Evolutionary conservation across 2,797 vertebrate genomes (phyloP).

Genomic region (Acropternis orthonyx): DNA sequence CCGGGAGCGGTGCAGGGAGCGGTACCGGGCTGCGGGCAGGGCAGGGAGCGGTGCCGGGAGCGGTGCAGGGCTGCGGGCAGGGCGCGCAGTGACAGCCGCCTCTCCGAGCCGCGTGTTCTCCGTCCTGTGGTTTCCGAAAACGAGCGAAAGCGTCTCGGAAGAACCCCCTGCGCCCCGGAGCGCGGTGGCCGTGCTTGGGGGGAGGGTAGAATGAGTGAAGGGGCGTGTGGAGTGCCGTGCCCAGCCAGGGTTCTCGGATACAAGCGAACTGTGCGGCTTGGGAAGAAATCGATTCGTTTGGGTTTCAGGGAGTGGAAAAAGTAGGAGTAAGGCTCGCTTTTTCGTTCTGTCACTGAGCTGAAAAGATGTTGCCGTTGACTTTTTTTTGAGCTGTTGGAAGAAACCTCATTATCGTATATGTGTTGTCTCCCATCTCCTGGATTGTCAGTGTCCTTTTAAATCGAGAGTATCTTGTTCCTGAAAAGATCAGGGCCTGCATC

Average conservation of each 20-base stretch:
- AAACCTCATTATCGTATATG: background rate
- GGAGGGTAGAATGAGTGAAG: accelerated
- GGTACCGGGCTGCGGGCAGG: background rate
- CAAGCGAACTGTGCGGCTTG: accelerated
- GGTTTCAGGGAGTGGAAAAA: background rate
- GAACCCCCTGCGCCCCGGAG: background rate
- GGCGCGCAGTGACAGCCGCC: background rate
- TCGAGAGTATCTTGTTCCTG: background rate
- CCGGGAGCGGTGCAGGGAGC: background rate
- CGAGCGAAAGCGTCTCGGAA: accelerated
- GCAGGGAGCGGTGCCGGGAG: background rate
- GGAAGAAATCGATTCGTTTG: too few species aligned
- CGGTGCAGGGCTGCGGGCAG: background rate
- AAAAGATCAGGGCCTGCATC: background rate
- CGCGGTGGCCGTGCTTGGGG: accelerated
- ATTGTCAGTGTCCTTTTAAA: background rate
- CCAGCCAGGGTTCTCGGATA: accelerated
- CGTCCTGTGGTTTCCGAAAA: accelerated
- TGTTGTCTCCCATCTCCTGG: accelerated
- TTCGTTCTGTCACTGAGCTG: background rate
- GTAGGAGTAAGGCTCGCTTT: background rate
- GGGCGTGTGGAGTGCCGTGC: accelerated
- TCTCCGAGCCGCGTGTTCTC: too few species aligned
- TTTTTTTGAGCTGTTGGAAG: background rate
- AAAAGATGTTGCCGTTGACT: background rate